Base-by-base conservation (phyloP, 2,797 vertebrate genomes). In the Pseudochaenichthys georgianus region DNA sequence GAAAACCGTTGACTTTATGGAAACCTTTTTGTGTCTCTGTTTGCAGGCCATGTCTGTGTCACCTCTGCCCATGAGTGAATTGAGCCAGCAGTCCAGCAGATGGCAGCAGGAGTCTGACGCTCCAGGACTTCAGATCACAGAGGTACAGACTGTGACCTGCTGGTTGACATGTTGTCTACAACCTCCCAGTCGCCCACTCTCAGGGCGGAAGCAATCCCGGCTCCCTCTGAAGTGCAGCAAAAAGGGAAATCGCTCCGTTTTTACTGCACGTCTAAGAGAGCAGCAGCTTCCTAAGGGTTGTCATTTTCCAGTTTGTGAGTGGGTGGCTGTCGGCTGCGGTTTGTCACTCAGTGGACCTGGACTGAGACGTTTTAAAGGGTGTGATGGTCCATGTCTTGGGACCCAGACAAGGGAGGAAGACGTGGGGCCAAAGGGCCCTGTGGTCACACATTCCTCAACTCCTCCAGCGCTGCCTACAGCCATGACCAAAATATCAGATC, bases 371-470 rank as follows among this genome's bases (percentile, higher is more conserved):
- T 38, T 38, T 86, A 78, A 68, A 75, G 81, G 88, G 87, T 87
- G 84, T 82, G 86, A 90, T 84, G 87, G 85, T 82, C 92, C 89
- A 12, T 90, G 87, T 89, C 90, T 88, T 88, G 53, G 82, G 83
- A 81, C 80, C 92, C 90, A 92, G 92, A 91, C 87, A 65, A 84
- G 88, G 86, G 77, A 90, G 89, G 88, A 90, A 88, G 89, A 90
- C 88, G 21, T 78, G 81, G 85, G 90, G 84, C 88, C 80, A 89
- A 91, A 90, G 67, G 73, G 88, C 87, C 81, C 80, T 94, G 94
- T 85, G 94, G 92, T 95, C 92, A 73, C 84, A 78, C 94, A 95
- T 96, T 95, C 94, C 92, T 91, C 54, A 84, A 90, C 91, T 94
- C 94, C 94, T 92, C 93, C 94, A 89, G 88, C 13, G 57, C 91